A percentile compares a stretch with the other conserved stretches of the same genome.
phyloP scores from a whole-genome alignment of 2,888 invertebrate species.

The Luffia ferchaultella region DNA sequence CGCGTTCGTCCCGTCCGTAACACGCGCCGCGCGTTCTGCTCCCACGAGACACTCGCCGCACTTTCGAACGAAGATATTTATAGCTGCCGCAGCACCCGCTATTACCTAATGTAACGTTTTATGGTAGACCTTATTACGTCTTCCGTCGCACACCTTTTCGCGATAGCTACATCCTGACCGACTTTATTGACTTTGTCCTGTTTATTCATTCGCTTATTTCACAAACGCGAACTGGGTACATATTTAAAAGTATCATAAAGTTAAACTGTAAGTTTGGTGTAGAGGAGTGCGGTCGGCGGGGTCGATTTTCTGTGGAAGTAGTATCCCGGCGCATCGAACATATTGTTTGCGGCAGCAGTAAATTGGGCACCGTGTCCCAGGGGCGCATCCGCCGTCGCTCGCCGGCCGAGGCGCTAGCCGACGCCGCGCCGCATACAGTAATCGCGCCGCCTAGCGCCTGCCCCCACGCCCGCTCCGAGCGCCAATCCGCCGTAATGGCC shows the following conservation, averaged over 20 bases:
- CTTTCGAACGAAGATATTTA: slow-evolving; percentile 65
- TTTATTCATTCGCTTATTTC: background rate
- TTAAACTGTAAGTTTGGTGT: background rate
- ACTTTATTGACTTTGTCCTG: slow-evolving; percentile 7
- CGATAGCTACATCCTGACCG: slow-evolving; percentile 25
- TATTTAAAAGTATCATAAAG: background rate
- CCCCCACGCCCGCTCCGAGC: slow-evolving; percentile 30
- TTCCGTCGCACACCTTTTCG: slow-evolving; percentile 39
- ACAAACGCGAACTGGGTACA: no score
- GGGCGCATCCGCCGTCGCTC: slow-evolving; percentile 28
- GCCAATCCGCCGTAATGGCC: slow-evolving; percentile 54
- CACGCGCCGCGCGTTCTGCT: slow-evolving; percentile 47
- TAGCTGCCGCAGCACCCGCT: slow-evolving; percentile 63
- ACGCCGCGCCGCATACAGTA: slow-evolving; percentile 22
- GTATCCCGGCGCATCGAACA: slow-evolving; percentile 46
- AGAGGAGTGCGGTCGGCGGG: background rate
- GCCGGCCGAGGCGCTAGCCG: no score
- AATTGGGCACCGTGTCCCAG: slow-evolving; percentile 35
- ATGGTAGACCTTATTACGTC: slow-evolving; percentile 64
- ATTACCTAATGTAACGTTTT: slow-evolving; percentile 65
- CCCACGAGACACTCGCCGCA: slow-evolving; percentile 61
- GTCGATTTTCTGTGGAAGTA: slow-evolving; percentile 22
- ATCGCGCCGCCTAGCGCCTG: slow-evolving; percentile 24
- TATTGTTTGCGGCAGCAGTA: slow-evolving; percentile 61
- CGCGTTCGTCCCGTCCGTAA: slow-evolving; percentile 30